Base-by-base conservation (phyloP, 2,113 vertebrate genomes). In the Triplophysa dalaica region DNA sequence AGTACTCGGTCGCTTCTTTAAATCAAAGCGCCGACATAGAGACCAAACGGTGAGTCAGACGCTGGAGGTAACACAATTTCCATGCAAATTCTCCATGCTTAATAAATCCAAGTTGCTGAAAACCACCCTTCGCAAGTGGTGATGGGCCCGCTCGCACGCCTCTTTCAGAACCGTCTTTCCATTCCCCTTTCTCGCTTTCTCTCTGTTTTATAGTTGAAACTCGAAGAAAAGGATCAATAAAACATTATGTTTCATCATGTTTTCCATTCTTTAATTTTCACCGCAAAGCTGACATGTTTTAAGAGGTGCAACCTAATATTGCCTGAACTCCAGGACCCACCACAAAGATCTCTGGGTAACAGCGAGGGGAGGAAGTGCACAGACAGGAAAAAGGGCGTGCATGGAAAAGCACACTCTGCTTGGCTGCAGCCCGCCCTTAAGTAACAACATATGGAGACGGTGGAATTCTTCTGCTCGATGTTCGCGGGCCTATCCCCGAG, bases 251-350 rank as follows among this genome's bases (percentile, higher is more conserved):
- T 92, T 90, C 89, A 90, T 88, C 85, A 90, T 91, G 91, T 93
- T 65, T 93, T 93, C 91, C 91, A 91, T 93, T 90, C 88, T 91
- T 93, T 92, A 90, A 92, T 92, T 93, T 92, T 91, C 76, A 91
- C 91, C 91, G 88, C 91, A 91, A 89, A 91, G 90, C 85, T 90
- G 89, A 91, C 89, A 89, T 93, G 92, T 92, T 93, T 93, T 93
- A 93, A 91, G 91, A 93, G 91, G 90, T 93, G 92, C 91, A 93
- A 93, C 91, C 87, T 90, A 93, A 93, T 93, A 92, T 93, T 91
- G 89, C 90, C 86, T 91, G 90, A 93, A 92, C 91, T 91, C 90
- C 88, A 87, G 86, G 91, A 93, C 93, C 93, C 88, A 93, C 93
- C 93, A 91, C 92, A 92, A 93, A 93, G 93, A 92, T 93, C 89